These are phyloP conservation scores for Rhagonycha fulva DNA, from an alignment of 2,888 invertebrate species.

Conservation along the genomic window DNA sequence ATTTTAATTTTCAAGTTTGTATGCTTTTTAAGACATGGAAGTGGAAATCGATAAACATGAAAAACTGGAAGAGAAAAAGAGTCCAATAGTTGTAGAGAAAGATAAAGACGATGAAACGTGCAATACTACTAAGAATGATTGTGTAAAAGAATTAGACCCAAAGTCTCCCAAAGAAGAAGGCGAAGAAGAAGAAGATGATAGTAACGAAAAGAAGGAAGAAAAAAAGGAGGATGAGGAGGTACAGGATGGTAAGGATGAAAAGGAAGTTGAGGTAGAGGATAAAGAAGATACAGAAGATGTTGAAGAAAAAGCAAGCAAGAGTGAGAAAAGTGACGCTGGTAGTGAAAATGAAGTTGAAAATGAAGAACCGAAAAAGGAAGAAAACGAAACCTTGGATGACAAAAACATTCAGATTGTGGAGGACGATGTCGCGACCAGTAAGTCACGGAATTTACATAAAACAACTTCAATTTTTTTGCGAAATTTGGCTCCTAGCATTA, in stretches of 20 bases:
- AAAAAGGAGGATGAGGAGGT: constrained; percentile 42
- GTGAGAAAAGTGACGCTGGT: background rate
- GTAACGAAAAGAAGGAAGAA: constrained; percentile 33
- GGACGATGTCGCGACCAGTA: constrained; percentile 56
- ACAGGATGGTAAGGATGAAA: constrained; percentile 47
- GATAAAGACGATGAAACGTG: background rate
- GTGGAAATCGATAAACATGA: constrained; percentile 43
- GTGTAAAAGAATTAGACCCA: background rate
- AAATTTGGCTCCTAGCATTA: constrained; percentile 94
- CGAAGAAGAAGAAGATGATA: constrained; percentile 29
- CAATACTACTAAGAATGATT: background rate
- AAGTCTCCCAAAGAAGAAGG: constrained; percentile 25
- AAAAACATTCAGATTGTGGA: constrained; percentile 54
- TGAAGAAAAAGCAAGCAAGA: background rate
- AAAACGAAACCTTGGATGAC: background rate
- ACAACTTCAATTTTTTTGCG: constrained; percentile 96
- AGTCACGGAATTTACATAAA: constrained; percentile 82
- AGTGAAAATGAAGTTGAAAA: background rate
- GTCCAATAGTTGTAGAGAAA: constrained; percentile 13
- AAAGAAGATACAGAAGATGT: constrained; percentile 49
- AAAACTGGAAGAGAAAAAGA: constrained; percentile 23
- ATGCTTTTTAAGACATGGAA: constrained; percentile 34
- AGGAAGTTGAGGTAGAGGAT: constrained; percentile 54
- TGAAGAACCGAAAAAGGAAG: background rate
- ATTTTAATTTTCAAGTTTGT: background rate